phyloP scores from a whole-genome alignment of 2,888 invertebrate species.

The Pachycephus smyrnensis region DNA sequence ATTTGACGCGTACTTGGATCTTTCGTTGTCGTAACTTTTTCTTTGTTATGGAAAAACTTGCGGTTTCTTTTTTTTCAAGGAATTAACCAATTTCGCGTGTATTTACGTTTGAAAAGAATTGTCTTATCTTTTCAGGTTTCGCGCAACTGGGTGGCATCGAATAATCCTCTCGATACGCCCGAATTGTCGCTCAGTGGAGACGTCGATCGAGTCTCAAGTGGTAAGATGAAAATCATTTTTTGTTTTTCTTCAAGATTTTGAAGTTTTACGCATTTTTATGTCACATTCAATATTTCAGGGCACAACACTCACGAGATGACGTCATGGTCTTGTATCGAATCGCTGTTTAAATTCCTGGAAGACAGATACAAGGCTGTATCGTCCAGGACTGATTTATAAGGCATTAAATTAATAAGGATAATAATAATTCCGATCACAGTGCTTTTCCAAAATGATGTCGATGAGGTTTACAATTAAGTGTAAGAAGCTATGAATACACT shows the following conservation, averaged over 20 bases:
- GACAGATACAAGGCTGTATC: conserved; percentile 37
- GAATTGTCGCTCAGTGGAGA: conserved; percentile 68
- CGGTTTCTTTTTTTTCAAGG: too few species aligned
- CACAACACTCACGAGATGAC: conserved; percentile 79
- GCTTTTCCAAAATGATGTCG: background rate
- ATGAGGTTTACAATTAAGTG: background rate
- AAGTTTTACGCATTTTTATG: background rate
- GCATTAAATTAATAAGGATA: background rate
- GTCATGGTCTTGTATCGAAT: conserved; percentile 74
- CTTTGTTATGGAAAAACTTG: too few species aligned
- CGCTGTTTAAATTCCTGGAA: conserved; percentile 76
- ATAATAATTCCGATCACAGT: background rate
- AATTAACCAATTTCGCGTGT: too few species aligned
- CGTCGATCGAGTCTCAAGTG: conserved; percentile 74
- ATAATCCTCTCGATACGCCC: conserved; percentile 70
- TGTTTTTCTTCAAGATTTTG: background rate
- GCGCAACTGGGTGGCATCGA: conserved; percentile 75
- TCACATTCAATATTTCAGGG: conserved; percentile 58
- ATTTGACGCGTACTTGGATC: background rate
- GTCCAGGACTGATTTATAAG: conserved; percentile 30
- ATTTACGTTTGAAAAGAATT: too few species aligned
- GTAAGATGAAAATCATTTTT: conserved; percentile 49
- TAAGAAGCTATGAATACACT: background rate
- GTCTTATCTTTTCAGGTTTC: conserved; percentile 70
- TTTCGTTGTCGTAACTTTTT: too few species aligned